phyloP scores from a whole-genome alignment of 1,140 invertebrate genomes.

The Drosophila pseudoobscura region DNA sequence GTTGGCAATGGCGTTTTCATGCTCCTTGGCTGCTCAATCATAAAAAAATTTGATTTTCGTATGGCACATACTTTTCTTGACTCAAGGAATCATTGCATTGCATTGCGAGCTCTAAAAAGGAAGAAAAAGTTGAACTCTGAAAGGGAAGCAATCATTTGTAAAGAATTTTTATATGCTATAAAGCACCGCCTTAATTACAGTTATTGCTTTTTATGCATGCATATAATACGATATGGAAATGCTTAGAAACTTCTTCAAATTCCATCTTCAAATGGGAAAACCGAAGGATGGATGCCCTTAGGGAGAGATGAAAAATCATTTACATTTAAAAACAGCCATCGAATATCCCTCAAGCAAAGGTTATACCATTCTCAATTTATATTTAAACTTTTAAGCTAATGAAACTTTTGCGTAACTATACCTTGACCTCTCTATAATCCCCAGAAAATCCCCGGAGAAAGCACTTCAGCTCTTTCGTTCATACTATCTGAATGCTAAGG shows the following conservation, averaged over 20 bases:
- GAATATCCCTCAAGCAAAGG: too few species aligned
- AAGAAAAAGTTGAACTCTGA: constrained; percentile 6
- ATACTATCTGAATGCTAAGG: too few species aligned
- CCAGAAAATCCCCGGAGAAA: neutral
- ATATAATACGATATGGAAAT: neutral
- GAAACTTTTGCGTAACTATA: too few species aligned
- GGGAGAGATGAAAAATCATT: too few species aligned
- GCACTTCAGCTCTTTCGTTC: too few species aligned
- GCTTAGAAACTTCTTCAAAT: neutral
- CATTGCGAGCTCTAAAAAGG: constrained; percentile 23
- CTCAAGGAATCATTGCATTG: constrained; percentile 24
- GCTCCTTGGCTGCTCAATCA: constrained; percentile 76
- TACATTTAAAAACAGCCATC: too few species aligned
- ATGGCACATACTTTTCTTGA: constrained; percentile 29
- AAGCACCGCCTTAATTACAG: constrained; percentile 32
- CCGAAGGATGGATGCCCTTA: too few species aligned
- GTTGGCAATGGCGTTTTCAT: constrained; percentile 63
- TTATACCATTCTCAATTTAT: too few species aligned
- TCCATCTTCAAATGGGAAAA: neutral
- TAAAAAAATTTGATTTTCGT: constrained; percentile 79
- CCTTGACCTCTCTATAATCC: neutral
- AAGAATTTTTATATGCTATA: constrained; percentile 24
- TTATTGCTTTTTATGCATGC: constrained; percentile 29
- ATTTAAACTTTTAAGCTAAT: too few species aligned
- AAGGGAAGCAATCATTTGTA: constrained; percentile 14